Evolutionary conservation across 2,113 vertebrate species (phyloP), one percentile per base, ranked within the genome.

Genomic region (Polyodon spathula): DNA sequence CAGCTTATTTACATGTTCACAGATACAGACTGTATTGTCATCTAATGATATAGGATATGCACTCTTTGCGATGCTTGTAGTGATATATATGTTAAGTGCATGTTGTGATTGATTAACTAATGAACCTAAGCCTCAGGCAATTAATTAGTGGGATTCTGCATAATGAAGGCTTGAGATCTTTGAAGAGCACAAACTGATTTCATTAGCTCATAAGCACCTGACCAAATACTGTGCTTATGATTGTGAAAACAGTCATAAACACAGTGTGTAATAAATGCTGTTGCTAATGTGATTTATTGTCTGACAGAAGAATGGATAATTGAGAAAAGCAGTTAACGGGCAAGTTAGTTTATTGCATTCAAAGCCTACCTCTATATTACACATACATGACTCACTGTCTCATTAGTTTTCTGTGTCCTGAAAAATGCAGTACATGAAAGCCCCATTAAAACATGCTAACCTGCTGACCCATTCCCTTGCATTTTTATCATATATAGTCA

Each of bases 61-160:
- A 16, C 56, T 15, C 72, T 68, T 68, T 64, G 63, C 59, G 71
- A 78, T 76, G 58, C 66, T 40, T 55, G 4, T 52, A 66, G 68
- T 68, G 80, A 82, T 84, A 77, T 71, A 63, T 66, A 68, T 68
- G 71, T 72, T 14, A 58, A 63, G 68, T 56, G 63, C 71, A 66
- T 66, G 42, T 60, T 76, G 68, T 77, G 77, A 83, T 82, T 83
- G 83, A 85, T 84, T 86, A 82, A 81, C 78, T 72, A 70, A 62
- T 74, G 76, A 76, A 79, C 75, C 76, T 68, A 62, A 65, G 17
- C 60, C 68, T 8, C 54, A 75, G 66, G 62, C 74, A 75, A 79
- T 78, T 82, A 81, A 84, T 81, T 77, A 54, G 27, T 54, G 16
- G 72, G 71, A 58, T 70, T 60, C 76, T 73, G 70, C 66, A 69